Base-by-base conservation (phyloP, 2,113 vertebrate species). In the Misgurnus mizolepis region DNA sequence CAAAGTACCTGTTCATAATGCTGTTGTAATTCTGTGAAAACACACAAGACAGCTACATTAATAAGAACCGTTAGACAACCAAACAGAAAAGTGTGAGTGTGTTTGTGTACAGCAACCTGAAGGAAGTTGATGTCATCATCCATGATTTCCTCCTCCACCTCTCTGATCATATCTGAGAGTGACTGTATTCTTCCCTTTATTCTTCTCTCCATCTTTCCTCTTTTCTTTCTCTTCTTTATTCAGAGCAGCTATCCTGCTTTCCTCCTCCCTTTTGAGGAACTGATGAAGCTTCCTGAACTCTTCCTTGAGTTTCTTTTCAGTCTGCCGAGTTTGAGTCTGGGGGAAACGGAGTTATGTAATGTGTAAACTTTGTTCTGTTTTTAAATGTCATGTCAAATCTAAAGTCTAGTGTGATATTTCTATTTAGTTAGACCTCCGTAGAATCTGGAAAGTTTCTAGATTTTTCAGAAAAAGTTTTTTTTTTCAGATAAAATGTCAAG, bases 281-380 rank as follows among this genome's bases (percentile, higher is more conserved):
- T 67, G 79, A 41, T 82, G 84, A 47, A 89, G 83, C 22, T 83
- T 71, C 67, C 83, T 71, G 81, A 88, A 88, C 10, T 88, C 83
- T 18, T 76, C 80, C 45, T 62, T 88, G 17, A 89, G 83, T 14
- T 67, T 74, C 67, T 49, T 78, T 69, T 90, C 84, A 49, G 86
- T 84, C 22, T 82, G 64, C 76, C 67, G 67, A 50, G 62, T 67
- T 12, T 86, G 79, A 53, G 22, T 41, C 86, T 90, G 39, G 45
- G n/a, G 15, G 64, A 7, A 71, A 9, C 49, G 15, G 5, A 5
- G 7, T 49, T 41, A 80, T 10, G 2, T 8, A 10, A 50, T 10
- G 49, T 50, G 49, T 22, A 22, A 22, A 22, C 22, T 22, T 22
- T 22, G 22, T 22, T 22, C 22, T 22, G 22, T 22, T 22, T 22